These are phyloP conservation scores for Poeciliopsis paucimaculata DNA, from an alignment of 2,797 vertebrate species.

Conservation along the genomic window DNA sequence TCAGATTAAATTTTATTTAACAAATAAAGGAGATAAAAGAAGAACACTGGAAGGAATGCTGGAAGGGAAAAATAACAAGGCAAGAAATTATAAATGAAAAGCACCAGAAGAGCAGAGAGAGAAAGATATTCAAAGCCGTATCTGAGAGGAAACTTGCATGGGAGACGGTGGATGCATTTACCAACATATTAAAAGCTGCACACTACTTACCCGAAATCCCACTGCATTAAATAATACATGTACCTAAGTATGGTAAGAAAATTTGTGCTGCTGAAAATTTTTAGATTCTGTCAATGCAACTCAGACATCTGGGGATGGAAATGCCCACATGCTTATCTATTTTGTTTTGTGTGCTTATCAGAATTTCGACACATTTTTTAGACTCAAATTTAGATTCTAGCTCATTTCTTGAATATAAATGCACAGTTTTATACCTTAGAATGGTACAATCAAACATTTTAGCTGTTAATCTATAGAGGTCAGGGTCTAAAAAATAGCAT, in stretches of 20 bases:
- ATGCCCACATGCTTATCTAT: background rate
- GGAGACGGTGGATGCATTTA: background rate
- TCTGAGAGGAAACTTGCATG: background rate
- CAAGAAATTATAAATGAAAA: slow-evolving; percentile 22
- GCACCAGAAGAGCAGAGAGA: slow-evolving; percentile 10
- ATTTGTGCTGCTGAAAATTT: background rate
- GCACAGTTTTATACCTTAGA: background rate
- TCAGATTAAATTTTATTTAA: slow-evolving; percentile 46
- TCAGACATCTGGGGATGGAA: background rate
- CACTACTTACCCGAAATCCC: background rate
- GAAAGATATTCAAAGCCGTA: background rate
- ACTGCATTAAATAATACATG: background rate
- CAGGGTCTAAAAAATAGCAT: background rate
- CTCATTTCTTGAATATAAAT: background rate
- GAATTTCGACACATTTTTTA: background rate
- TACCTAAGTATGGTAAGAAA: background rate
- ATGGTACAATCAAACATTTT: background rate
- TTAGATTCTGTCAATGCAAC: background rate
- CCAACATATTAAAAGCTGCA: background rate
- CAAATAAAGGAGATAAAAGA: slow-evolving; percentile 39
- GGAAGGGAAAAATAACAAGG: slow-evolving; percentile 21
- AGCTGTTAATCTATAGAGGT: background rate
- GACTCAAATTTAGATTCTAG: background rate
- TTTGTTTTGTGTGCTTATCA: background rate
- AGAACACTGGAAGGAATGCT: slow-evolving; percentile 29